A percentile compares a stretch with the other conserved stretches of the same genome.
phyloP scores from a whole-genome alignment of 2,797 vertebrate species.

The Pempheris klunzingeri region DNA sequence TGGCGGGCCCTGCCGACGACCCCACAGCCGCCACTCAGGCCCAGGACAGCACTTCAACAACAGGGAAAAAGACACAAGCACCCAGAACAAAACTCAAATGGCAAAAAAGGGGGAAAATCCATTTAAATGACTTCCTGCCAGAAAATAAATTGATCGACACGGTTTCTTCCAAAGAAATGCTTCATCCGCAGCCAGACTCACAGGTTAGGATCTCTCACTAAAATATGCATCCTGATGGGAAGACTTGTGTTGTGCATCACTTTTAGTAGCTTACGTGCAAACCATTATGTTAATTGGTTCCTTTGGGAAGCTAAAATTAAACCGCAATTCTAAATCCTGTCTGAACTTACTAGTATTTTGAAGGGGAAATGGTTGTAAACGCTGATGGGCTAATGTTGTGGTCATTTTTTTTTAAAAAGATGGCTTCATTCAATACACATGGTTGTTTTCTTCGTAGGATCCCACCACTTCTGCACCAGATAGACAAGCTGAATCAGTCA shows the following conservation, averaged over 20 bases:
- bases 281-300: not conserved
- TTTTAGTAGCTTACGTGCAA: not conserved
- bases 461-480: conserved; percentile 33
- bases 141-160: conserved; percentile 51
- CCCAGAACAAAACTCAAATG: conserved; percentile 48
- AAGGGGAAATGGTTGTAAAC: not conserved
- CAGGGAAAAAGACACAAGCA: conserved; percentile 56
- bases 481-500: conserved; percentile 30
- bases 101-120: conserved; percentile 19
- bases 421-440: not conserved
- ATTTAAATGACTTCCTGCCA: not conserved
- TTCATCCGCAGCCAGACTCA: conserved; percentile 8
- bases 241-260: not conserved
- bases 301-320: too few relatives aligned
- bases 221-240: not conserved
- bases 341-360: not conserved
- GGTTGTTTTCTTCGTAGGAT: conserved; percentile 62
- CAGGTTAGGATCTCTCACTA: conserved; percentile 38
- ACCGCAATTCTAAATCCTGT: too few relatives aligned
- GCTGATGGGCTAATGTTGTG: not conserved
- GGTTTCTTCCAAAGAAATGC: conserved; percentile 40
- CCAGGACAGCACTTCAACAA: conserved; percentile 73
- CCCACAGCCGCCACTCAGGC: not conserved
- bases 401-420: conserved; percentile 15
- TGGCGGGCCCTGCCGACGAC: conserved; percentile 47